These are phyloP conservation scores for Spondyliosoma cantharus DNA, from an alignment of 2,797 vertebrate genomes.

Conservation along the genomic window DNA sequence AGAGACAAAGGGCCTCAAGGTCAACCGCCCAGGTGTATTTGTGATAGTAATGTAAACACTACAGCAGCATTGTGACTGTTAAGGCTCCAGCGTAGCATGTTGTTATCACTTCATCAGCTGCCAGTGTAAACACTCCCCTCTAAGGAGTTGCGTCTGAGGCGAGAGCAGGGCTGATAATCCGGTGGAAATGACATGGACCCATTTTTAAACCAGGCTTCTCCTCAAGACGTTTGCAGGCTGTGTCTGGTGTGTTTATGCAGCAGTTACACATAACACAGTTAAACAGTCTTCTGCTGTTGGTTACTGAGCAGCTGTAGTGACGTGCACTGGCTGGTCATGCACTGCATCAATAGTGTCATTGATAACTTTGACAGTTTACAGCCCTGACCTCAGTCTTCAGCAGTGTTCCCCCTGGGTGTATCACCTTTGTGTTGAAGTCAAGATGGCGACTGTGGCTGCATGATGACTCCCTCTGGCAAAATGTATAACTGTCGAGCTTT, in stretches of 20 bases:
- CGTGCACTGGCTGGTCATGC: conserved; percentile 11
- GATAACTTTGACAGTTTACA: background rate
- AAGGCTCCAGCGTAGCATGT: background rate
- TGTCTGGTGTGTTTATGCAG: conserved; percentile 10
- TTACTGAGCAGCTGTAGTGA: conserved; percentile 20
- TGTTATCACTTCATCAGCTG: conserved; percentile 26
- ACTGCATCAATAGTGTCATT: background rate
- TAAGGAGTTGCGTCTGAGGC: background rate
- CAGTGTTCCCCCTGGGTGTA: background rate
- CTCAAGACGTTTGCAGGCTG: background rate
- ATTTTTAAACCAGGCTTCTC: background rate
- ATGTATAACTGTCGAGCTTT: background rate
- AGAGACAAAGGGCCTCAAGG: conserved; percentile 59
- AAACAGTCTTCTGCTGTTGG: background rate
- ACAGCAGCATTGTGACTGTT: conserved; percentile 1
- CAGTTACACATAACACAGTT: background rate
- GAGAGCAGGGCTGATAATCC: background rate
- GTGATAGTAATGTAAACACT: conserved; percentile 60
- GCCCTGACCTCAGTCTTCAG: background rate
- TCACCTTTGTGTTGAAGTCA: background rate
- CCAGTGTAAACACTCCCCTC: conserved; percentile 29
- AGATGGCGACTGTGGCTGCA: background rate
- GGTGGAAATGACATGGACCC: background rate
- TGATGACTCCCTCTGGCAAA: background rate
- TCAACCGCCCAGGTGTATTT: conserved; percentile 43